Percentiles rank a stretch among this genome's conserved stretches.
phyloP scores from a whole-genome alignment of 2,113 vertebrate genomes.

The Setophaga coronata region DNA sequence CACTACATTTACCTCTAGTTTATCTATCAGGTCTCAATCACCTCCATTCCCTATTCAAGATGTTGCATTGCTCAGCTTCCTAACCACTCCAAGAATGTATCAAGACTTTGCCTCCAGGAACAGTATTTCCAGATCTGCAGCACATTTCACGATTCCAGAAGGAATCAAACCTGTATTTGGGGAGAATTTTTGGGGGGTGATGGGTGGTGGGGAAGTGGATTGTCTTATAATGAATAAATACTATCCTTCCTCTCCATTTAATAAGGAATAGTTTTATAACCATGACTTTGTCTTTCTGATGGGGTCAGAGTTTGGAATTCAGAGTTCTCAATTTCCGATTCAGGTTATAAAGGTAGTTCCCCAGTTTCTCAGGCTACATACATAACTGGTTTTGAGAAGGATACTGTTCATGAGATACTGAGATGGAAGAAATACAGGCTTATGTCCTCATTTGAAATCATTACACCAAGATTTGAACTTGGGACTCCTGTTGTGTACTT shows the following conservation, averaged over 20 bases:
- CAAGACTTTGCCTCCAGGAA: not conserved
- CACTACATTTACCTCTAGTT: not conserved
- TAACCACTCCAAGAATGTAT: not conserved
- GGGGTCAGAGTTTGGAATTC: not conserved
- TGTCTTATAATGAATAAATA: not conserved
- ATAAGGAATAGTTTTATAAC: not conserved
- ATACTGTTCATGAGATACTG: not conserved
- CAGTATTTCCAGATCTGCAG: not conserved
- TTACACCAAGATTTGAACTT: not conserved
- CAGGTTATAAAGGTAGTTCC: not conserved
- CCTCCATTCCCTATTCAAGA: not conserved
- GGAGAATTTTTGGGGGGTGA: rapidly evolving
- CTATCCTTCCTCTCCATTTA: not conserved
- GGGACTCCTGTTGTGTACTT: not conserved
- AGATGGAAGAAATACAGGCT: not conserved
- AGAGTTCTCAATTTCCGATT: not conserved
- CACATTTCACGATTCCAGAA: not conserved
- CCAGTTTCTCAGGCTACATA: not conserved
- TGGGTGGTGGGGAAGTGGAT: rapidly evolving
- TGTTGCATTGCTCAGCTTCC: not conserved
- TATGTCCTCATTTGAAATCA: not conserved
- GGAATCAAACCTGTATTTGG: not conserved
- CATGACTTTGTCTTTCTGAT: not conserved
- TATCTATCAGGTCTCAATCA: not conserved
- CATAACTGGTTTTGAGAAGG: not conserved